Base-by-base conservation (phyloP, 2,888 invertebrate genomes). In the Leptopterna dolabrata region DNA sequence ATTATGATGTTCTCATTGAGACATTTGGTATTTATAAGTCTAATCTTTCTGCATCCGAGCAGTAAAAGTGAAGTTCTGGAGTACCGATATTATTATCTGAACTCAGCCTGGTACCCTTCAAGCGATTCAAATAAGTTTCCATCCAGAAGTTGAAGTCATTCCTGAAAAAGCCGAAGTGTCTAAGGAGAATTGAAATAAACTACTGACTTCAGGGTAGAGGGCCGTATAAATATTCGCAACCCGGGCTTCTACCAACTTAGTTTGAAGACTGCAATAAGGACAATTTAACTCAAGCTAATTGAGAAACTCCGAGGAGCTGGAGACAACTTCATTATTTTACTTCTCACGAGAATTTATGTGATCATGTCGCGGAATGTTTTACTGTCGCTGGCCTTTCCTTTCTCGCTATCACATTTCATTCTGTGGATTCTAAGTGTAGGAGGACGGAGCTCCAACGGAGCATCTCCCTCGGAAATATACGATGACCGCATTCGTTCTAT, bases 321-420 rank as follows among this genome's bases (percentile, higher is more conserved):
- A 63, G 63, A 63, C 63, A 63, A 63, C 63, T 63, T 63, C 63
- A 63, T 63, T 63, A 63, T 63, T 63, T 63, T 13, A 63, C 63
- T 24, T 63, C 63, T 63, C 63, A 6, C 3, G 63, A 19, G 63
- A 63, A 63, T 63, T 63, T 63, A 63, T 63, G 63, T 63, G 1
- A 24, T 63, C 63, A 19, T 63, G 63, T 19, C 63, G 63, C 63
- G 63, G 63, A 19, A 63, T 24, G n/a, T 24, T 24, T 4, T 19
- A 11, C 27, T 11, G 63, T 63, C 63, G 63, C 63, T 7, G 63
- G 24, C 6, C 7, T 24, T 19, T 24, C 63, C 63, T 63, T 27
- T 63, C 63, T 24, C 19, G 24, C 7, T 16, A 51, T 63, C 63
- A 63, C 63, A 63, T 63, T 63, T 63, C 24, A 63, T 63, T 11